Base-by-base conservation (phyloP, 2,113 vertebrate genomes). In the Mus pahari region DNA sequence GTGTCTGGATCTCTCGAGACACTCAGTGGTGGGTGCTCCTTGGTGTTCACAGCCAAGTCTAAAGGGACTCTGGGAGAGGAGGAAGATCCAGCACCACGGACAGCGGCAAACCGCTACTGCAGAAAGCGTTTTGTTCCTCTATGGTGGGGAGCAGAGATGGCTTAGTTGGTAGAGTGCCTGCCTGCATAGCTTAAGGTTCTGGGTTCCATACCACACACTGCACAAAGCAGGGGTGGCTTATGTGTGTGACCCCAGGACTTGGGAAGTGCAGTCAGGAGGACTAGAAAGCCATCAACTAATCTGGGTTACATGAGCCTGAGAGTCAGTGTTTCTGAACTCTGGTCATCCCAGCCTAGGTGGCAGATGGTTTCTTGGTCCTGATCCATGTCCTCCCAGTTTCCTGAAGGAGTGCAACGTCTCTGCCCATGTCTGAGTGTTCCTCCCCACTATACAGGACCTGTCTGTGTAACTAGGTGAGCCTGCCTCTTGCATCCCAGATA, bases 261-360 rank as follows among this genome's bases (percentile, higher is more conserved):
- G 9, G 20, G 42, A 86, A 68, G 42, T 50, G 5, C 17, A 84
- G 83, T 9, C 42, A 84, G 58, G 58, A 42, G 58, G 58, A 84
- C 42, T 45, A 86, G 39, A 66, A 68, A 48, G 45, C 31, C 5
- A 22, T 26, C 11, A 70, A 33, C 31, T 42, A 86, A 33, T 17
- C 45, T 86, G 31, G 45, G 45, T n/a, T 70, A 24, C 84, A 50
- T n/a, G 11, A 36, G 66, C 31, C 36, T 24, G 39, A 39, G 19
- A 8, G 82, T 42, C 84, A 4, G 45, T 0, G 17, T 42, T 90
- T 55, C 71, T 70, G 19, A 31, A 17, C 13, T n/a, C 64, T 39
- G 1, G 16, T 48, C n/a, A 5, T 2, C 0, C 48, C 14, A 0
- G 50, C 42, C 42, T 19, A 60, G 31, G 20, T 0, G 4, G n/a